Evolutionary conservation across 2,797 vertebrate species (phyloP).

Genomic region (Falco naumanni): DNA sequence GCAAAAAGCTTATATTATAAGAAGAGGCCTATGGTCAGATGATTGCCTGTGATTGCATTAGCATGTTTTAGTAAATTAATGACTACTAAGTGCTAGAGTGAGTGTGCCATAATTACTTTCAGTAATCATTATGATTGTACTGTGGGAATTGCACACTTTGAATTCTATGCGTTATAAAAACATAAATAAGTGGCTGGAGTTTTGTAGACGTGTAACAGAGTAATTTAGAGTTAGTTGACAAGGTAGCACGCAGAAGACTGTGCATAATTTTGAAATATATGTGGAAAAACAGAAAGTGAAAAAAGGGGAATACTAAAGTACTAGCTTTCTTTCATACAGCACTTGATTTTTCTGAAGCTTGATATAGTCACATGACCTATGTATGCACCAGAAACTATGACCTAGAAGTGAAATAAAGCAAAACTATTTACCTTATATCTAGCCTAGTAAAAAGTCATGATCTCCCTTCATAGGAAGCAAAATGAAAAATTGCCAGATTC

Average conservation of each 20-base stretch:
- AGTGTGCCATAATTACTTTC: not conserved
- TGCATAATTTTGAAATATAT: not conserved
- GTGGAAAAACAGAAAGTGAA: not conserved
- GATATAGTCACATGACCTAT: not conserved
- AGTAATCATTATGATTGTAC: not conserved
- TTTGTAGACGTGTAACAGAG: not conserved
- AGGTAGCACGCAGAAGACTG: not conserved
- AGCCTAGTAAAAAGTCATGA: not conserved
- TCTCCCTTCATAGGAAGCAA: not conserved
- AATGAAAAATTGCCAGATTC: not conserved
- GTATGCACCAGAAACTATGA: not conserved
- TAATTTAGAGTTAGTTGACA: not conserved
- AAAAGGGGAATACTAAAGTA: not conserved
- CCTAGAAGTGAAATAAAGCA: not conserved
- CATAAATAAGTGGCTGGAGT: not conserved
- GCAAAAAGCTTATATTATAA: not conserved
- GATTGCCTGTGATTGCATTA: not conserved
- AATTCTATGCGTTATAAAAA: not conserved
- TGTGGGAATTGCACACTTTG: not conserved
- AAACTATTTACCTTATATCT: not conserved
- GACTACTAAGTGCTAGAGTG: not conserved
- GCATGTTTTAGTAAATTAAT: not conserved
- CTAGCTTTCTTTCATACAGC: not conserved
- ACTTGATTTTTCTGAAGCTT: not conserved
- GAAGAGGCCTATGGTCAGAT: not conserved